Conservation (phyloP, 2,113 vertebrate species). For the Elephas maximus region DNA sequence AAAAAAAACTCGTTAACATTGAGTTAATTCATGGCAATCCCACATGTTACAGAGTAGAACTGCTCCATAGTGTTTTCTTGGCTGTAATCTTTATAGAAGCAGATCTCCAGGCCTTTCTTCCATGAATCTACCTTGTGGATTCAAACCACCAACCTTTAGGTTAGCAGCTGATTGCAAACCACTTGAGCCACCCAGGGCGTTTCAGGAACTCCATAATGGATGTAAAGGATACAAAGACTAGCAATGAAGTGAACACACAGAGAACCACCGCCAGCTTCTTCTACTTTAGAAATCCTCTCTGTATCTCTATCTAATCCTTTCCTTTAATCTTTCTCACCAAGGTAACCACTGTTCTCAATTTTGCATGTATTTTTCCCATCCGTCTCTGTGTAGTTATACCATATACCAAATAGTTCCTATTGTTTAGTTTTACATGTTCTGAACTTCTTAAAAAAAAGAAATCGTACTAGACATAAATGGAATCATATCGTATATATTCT, state of each 20-base stretch:
- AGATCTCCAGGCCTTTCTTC: not conserved
- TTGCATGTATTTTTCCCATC: not conserved
- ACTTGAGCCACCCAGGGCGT: not conserved
- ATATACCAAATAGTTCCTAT: not conserved
- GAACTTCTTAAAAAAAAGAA: not conserved
- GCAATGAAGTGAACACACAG: not conserved
- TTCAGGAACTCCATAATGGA: not conserved
- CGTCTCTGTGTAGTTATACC: not conserved
- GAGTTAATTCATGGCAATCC: not conserved
- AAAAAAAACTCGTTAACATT: not conserved
- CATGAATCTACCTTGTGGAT: not conserved
- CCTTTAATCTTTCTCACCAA: not conserved
- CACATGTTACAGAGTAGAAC: not conserved
- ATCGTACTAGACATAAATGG: not conserved
- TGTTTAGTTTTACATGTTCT: slow-evolving; percentile 32
- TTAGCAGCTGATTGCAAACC: not conserved
- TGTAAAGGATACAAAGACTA: not conserved
- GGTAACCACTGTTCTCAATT: not conserved
- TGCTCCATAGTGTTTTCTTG: not conserved
- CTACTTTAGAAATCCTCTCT: not conserved
- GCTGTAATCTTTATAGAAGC: not conserved
- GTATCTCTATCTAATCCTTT: no score
- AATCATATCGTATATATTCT: not conserved
- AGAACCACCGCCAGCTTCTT: not conserved
- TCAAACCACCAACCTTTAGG: not conserved